Evolutionary conservation across 2,888 invertebrate species (phyloP).

Genomic region (Uloborus plumipes): DNA sequence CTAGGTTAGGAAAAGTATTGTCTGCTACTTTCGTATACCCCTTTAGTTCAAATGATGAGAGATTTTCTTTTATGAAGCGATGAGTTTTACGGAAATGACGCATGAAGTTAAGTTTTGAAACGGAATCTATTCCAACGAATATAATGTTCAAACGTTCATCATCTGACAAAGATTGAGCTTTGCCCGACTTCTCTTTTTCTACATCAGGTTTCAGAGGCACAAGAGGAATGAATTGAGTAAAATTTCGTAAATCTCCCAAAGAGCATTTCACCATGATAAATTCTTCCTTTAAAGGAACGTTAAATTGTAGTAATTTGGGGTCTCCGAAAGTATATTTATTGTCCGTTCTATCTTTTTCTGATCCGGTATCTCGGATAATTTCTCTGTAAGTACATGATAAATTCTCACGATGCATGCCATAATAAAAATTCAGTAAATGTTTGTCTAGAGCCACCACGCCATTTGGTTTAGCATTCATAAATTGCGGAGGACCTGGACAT

Average conservation of each 20-base stretch:
- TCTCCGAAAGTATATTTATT: conserved; percentile 49
- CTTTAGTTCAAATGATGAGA: conserved; percentile 80
- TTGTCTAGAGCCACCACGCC: conserved; percentile 42
- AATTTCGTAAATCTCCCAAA: conserved; percentile 33
- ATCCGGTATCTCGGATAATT: conserved; percentile 55
- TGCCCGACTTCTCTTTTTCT: conserved; percentile 32
- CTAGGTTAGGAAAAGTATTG: conserved; percentile 71
- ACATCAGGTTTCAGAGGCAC: conserved; percentile 58
- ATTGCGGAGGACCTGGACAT: conserved; percentile 53
- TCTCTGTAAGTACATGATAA: conserved; percentile 50
- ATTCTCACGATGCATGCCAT: conserved; percentile 38
- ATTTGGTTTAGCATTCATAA: conserved; percentile 38
- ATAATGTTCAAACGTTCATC: conserved; percentile 77
- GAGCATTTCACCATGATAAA: conserved; percentile 61
- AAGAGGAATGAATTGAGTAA: conserved; percentile 57
- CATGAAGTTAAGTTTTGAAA: conserved; percentile 83
- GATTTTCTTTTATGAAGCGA: conserved; percentile 77
- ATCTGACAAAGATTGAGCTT: background rate
- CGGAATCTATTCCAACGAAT: conserved; percentile 86
- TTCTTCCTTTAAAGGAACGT: conserved; percentile 54
- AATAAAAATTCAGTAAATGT: conserved; percentile 36
- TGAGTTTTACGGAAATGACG: conserved; percentile 83
- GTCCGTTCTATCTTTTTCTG: conserved; percentile 44
- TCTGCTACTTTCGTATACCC: conserved; percentile 78
- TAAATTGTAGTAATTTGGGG: conserved; percentile 41